Evolutionary conservation across 2,113 vertebrate species (phyloP).

Genomic region (Mustela nigripes): DNA sequence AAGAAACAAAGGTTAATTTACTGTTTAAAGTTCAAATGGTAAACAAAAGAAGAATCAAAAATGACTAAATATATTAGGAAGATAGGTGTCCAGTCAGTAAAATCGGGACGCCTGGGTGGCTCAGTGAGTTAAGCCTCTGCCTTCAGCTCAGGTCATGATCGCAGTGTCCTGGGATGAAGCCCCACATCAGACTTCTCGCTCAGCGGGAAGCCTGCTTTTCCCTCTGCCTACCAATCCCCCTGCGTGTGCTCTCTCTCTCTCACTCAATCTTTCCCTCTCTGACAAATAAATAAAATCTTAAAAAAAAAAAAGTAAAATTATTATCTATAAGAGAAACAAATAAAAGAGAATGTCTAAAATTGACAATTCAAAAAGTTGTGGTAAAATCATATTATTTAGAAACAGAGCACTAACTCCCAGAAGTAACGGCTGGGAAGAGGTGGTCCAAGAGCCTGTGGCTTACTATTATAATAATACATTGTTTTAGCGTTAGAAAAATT

Average conservation of each 20-base stretch:
- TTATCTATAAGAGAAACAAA: conserved; percentile 33
- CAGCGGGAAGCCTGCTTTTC: too few relatives aligned
- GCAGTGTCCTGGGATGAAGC: too few relatives aligned
- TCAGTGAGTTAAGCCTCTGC: too few relatives aligned
- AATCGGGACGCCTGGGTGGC: neutral
- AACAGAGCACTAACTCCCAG: neutral
- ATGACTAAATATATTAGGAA: conserved; percentile 32
- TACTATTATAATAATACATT: neutral
- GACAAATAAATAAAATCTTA: too few relatives aligned
- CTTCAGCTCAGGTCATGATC: too few relatives aligned
- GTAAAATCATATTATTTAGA: conserved; percentile 34
- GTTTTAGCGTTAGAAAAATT: neutral
- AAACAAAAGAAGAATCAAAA: conserved; percentile 19
- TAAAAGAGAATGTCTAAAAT: conserved; percentile 23
- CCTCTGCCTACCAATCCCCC: too few relatives aligned
- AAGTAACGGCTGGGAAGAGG: neutral
- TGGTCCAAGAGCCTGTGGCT: neutral
- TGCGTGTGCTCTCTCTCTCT: too few relatives aligned
- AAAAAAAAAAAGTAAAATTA: neutral
- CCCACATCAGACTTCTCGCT: too few relatives aligned
- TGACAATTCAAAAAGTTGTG: conserved; percentile 5
- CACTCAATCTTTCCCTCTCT: too few relatives aligned
- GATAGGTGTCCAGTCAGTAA: neutral
- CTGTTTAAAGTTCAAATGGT: conserved; percentile 42
- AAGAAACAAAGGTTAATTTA: conserved; percentile 41